Base-by-base conservation (phyloP, 2,113 vertebrate species). In the Lucifuga dentata region DNA sequence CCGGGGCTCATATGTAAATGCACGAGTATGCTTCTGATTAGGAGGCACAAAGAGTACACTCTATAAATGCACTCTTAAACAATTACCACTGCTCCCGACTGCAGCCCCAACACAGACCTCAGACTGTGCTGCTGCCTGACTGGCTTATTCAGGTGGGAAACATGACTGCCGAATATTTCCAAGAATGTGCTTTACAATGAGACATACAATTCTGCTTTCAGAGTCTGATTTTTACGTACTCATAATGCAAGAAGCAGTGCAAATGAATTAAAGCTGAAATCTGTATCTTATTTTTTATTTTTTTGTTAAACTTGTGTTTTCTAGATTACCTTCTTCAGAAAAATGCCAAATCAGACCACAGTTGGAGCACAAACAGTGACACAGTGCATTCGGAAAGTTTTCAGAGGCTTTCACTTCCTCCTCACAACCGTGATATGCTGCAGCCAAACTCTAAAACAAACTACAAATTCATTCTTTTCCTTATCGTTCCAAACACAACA, bases 1-100 rank as follows among this genome's bases (percentile, higher is more conserved):
- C 57, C 1, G 80, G 83, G 89, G 83, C 79, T 79, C 65, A 17
- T 86, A 84, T 83, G 87, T 85, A 88, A 87, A 86, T 80, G 77
- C 48, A 58, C 39, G 81, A 78, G 88, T 86, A 89, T 91, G 91
- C 85, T 88, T 91, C 85, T 89, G 87, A 92, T 93, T 92, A 91
- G 69, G 68, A 89, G 78, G 67, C 78, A 86, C 80, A 84, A 87
- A 81, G 86, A 89, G 75, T 87, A 84, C 83, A 90, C 85, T 91
- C 90, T 77, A 88, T 91, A 90, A 92, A 93, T 81, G 80, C 85
- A 73, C 82, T 89, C 80, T 85, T 90, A 87, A 91, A 86, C 90
- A 90, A 90, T 91, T 89, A 89, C 78, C 61, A 40, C 73, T 68
- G 74, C 89, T 84, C 76, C 89, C 50, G 69, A 81, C 78, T 74